Base-by-base conservation (phyloP, 2,888 invertebrate genomes). In the Hypomecis punctinalis region DNA sequence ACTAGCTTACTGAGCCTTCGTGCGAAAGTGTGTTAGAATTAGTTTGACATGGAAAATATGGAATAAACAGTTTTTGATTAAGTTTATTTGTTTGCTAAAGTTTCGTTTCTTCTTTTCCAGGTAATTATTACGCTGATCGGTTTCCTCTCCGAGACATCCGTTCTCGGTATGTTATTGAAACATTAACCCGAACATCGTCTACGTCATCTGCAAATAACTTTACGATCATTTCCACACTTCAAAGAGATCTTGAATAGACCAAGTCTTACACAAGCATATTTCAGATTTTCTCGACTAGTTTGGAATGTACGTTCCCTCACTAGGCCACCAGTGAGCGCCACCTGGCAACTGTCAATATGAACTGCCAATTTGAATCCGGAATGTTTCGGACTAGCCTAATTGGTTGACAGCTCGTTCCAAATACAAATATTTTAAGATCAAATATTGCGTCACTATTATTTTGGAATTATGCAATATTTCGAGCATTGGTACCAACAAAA, bases 221-320 rank as follows among this genome's bases (percentile, higher is more conserved):
- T 84, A 85, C 83, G 85, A 85, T 83, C 83, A 87, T 86, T 89
- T 84, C 81, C 81, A 83, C 84, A 88, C 90, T 86, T 91, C 91
- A 91, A 91, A 91, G 90, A 79, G 84, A 82, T 82, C 86, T 85
- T 87, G 87, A 89, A 89, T 89, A 86, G 83, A 85, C 81, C 78
- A 77, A 71, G 78, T 78, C 75, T 79, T 79, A 75, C 79, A 82
- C 85, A 85, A 5, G 47, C n/a, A 47, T 57, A 81, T 84, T 85
- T 83, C 75, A 77, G 80, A 81, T 80, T 83, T 80, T 74, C 75
- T 74, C 74, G 75, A 80, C 82, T 40, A 59, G 79, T 79, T 77
- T 61, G 43, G 61, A 52, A 55, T 42, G 45, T 35, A 49, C 58
- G 39, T 75, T 57, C 40, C 13, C 23, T 33, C 33, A 42, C 23